Conservation (phyloP, 2,888 invertebrate species). For the Polyommatus iphigenia region DNA sequence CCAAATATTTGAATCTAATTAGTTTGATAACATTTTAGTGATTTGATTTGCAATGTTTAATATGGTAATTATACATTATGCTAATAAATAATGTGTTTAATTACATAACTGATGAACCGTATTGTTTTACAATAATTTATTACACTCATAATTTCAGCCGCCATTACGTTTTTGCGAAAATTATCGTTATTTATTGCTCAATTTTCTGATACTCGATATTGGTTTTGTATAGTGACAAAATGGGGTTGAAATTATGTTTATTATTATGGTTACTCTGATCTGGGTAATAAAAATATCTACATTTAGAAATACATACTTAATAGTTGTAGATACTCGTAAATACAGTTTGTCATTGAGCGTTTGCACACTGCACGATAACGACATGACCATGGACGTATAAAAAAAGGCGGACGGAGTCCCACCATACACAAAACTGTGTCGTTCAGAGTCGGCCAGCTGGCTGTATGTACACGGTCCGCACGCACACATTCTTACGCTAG, state of each 20-base stretch:
- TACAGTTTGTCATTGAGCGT: too few species aligned
- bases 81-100: not conserved
- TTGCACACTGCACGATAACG: too few species aligned
- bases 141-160: conserved; percentile 15
- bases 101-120: not conserved
- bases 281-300: too few species aligned
- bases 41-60: not conserved
- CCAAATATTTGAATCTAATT: conserved; percentile 3
- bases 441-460: too few species aligned
- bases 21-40: not conserved
- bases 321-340: too few species aligned
- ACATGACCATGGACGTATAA: too few species aligned
- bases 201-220: conserved; percentile 22
- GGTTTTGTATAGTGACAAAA: not conserved
- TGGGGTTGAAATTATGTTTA: conserved; percentile 26
- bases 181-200: not conserved
- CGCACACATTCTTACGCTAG: too few species aligned
- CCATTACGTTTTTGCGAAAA: conserved; percentile 10
- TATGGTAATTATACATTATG: not conserved
- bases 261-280: too few species aligned
- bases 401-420: too few species aligned
- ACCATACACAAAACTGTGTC: too few species aligned
- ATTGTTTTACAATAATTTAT: conserved; percentile 18
- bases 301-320: too few species aligned
- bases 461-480: too few species aligned